phyloP scores from a whole-genome alignment of 35 echinoderm and acorn worm genomes.

The Heliocidaris tuberculata region DNA sequence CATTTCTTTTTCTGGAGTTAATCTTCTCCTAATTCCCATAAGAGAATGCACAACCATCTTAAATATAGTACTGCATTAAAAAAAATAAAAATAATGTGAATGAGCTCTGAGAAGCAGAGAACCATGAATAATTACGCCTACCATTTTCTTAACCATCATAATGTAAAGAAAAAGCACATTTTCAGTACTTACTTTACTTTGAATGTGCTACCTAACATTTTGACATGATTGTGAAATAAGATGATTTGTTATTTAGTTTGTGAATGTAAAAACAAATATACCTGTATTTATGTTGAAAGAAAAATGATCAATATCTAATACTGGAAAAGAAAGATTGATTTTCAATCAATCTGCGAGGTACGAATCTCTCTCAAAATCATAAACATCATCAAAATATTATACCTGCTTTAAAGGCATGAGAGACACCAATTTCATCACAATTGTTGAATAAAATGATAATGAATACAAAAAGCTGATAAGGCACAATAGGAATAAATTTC shows the following conservation, averaged over 20 bases:
- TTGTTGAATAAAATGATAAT: not conserved
- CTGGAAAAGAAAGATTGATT: not conserved
- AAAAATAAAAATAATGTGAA: not conserved
- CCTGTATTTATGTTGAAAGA: too few relatives aligned
- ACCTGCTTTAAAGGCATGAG: too few relatives aligned
- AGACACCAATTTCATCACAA: not conserved
- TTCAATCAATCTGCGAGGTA: not conserved
- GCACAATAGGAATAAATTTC: not conserved
- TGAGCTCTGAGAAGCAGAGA: too few relatives aligned
- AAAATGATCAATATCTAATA: not conserved
- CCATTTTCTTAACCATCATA: not conserved
- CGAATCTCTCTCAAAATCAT: too few relatives aligned
- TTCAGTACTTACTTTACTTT: not conserved
- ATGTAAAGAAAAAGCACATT: not conserved
- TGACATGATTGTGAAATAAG: not conserved
- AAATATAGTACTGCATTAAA: not conserved
- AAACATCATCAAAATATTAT: too few relatives aligned
- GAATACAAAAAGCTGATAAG: not conserved
- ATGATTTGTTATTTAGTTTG: not conserved
- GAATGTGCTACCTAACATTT: not conserved
- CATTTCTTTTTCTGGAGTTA: too few relatives aligned
- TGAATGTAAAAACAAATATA: not conserved
- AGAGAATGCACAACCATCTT: not conserved
- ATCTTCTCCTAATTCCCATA: too few relatives aligned
- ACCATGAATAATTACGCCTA: not conserved